Conservation (phyloP, 1,140 invertebrate species). For the Chrysomallon squamiferum region DNA sequence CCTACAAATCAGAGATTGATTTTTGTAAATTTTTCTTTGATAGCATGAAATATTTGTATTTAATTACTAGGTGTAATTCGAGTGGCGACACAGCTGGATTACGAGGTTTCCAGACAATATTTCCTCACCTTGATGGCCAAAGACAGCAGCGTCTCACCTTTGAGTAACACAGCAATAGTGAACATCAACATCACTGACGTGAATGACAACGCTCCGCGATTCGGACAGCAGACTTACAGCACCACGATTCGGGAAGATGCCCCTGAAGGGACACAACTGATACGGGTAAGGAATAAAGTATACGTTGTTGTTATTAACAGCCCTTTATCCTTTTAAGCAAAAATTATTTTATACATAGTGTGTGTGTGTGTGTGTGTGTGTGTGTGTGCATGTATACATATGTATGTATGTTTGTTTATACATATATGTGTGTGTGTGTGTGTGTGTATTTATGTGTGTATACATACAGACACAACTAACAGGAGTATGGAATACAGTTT, state of each 20-base stretch:
- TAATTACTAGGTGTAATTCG: conserved; percentile 70
- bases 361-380: conserved; percentile 4
- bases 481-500: no score
- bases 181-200: conserved; percentile 87
- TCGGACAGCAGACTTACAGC: conserved; percentile 68
- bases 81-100: conserved; percentile 76
- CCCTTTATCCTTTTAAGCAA: neutral
- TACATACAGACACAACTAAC: no score
- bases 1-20: neutral
- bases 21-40: conserved; percentile 5
- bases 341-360: neutral
- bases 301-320: neutral
- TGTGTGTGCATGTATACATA: neutral
- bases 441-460: no score
- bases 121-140: conserved; percentile 88
- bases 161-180: conserved; percentile 75
- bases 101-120: conserved; percentile 83
- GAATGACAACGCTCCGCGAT: conserved; percentile 88
- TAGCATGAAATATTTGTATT: neutral
- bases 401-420: no score
- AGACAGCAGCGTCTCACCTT: conserved; percentile 72
- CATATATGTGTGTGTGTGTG: no score
- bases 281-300: conserved; percentile 76
- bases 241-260: conserved; percentile 50
- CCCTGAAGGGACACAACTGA: conserved; percentile 47